phyloP scores from a whole-genome alignment of 2,113 vertebrate genomes.

The Sceloporus tristichus region DNA sequence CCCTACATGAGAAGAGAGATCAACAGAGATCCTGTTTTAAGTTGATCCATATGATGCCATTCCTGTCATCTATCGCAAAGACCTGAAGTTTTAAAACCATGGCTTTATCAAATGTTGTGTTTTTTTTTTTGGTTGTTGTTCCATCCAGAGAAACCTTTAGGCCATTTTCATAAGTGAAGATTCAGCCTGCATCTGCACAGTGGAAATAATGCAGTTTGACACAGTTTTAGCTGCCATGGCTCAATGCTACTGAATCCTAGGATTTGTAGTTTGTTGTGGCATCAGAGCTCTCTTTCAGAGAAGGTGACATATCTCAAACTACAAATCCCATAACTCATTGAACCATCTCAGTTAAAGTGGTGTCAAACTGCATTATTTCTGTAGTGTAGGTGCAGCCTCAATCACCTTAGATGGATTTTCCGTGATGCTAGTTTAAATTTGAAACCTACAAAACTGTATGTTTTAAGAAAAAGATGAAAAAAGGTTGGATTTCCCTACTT shows the following conservation, averaged over 20 bases:
- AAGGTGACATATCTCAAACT: too few relatives aligned
- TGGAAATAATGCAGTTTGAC: too few relatives aligned
- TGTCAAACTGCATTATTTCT: too few relatives aligned
- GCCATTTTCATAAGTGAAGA: background rate
- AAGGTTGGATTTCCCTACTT: too few relatives aligned
- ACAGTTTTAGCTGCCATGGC: too few relatives aligned
- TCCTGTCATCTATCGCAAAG: conserved; percentile 52
- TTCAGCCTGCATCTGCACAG: background rate
- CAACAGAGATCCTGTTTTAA: conserved; percentile 52
- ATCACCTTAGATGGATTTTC: background rate
- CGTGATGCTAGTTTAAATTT: background rate
- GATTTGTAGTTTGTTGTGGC: too few relatives aligned
- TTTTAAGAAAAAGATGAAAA: background rate
- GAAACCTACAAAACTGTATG: background rate
- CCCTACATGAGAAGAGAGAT: conserved; percentile 64
- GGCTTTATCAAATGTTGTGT: conserved; percentile 43
- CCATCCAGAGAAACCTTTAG: conserved; percentile 60
- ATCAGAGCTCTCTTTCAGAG: too few relatives aligned
- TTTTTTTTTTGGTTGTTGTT: conserved; percentile 10
- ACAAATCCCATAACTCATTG: too few relatives aligned
- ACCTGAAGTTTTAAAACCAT: conserved; percentile 55
- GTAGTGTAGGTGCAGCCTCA: too few relatives aligned
- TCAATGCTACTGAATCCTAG: too few relatives aligned
- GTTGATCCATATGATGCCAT: conserved; percentile 64
- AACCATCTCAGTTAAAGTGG: too few relatives aligned